Evolutionary conservation across 2,888 invertebrate species (phyloP), one percentile per base, ranked within the genome.

Genomic region (Gymnoscelis rufifasciata): DNA sequence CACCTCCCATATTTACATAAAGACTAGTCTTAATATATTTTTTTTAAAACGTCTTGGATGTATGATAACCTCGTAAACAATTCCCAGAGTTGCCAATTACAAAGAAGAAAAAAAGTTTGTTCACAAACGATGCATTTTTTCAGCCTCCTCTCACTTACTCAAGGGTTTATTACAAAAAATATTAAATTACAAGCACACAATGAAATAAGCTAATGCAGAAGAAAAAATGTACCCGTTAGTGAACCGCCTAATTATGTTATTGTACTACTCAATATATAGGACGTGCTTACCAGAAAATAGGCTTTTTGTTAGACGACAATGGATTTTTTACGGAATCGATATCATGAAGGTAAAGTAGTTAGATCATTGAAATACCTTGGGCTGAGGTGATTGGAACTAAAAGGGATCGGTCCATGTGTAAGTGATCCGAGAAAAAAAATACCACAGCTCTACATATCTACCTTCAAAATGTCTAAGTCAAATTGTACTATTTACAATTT

Each of bases 131-230:
- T 53, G 52, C 61, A 65, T 68, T 76, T 79, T 75, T 74, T 71
- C 60, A 62, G 51, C 58, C 74, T 76, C 72, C 75, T 77, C 76
- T 74, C 71, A 66, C 68, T 59, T 60, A 65, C 68, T 68, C 61
- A 62, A 71, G 68, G 69, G 71, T 67, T 71, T 62, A 70, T 69
- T 71, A 78, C 72, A 86, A 84, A 86, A 84, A 84, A 82, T 82
- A 87, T 88, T 83, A 83, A 83, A 86, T 88, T 87, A 86, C 87
- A 66, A 63, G 62, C 62, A 59, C 64, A 78, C 80, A 84, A 84
- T 70, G 69, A 70, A 68, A 64, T 73, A 74, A 69, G 70, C 68
- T 76, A 73, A 73, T 68, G 67, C 63, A 55, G 54, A 56, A 60
- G 68, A 68, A 81, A 81, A 83, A 83, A 71, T 62, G 64, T 68